Conservation (phyloP, 2,888 invertebrate species). For the Lobophora halterata region DNA sequence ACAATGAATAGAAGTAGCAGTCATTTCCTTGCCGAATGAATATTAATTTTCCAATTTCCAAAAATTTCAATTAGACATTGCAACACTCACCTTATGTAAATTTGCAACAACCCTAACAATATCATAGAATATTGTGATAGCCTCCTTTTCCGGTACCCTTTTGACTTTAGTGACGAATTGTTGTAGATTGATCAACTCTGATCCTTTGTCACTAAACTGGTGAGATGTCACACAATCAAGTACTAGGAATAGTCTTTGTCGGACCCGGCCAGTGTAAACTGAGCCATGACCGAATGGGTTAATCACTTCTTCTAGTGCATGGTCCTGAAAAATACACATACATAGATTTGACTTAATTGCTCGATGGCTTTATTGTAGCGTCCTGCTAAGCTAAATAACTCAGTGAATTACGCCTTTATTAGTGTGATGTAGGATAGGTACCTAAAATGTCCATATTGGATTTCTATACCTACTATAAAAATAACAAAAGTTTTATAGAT, state of each 20-base stretch:
- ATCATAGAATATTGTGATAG: slow-evolving; percentile 86
- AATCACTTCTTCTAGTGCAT: slow-evolving; percentile 83
- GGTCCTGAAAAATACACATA: slow-evolving; percentile 86
- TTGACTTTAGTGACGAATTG: slow-evolving; percentile 89
- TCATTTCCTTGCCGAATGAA: no score
- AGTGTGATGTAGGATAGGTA: no score
- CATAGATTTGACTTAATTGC: no score
- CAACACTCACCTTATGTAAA: slow-evolving; percentile 83
- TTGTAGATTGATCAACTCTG: slow-evolving; percentile 84
- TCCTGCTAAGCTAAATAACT: no score
- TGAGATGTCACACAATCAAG: slow-evolving; percentile 87
- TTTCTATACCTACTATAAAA: no score
- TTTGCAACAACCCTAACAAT: slow-evolving; percentile 87
- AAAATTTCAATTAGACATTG: no score
- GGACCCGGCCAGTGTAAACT: slow-evolving; percentile 79
- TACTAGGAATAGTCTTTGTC: slow-evolving; percentile 84
- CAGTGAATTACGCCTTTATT: no score
- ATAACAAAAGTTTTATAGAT: no score
- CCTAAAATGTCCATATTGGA: no score
- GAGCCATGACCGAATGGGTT: slow-evolving; percentile 68
- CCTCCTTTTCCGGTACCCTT: slow-evolving; percentile 87
- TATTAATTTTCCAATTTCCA: no score
- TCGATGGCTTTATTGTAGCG: no score
- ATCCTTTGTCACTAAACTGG: slow-evolving; percentile 79
- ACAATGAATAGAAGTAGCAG: no score